These are phyloP conservation scores for Harpagifer antarcticus DNA, from an alignment of 2,797 vertebrate genomes.

Conservation along the genomic window DNA sequence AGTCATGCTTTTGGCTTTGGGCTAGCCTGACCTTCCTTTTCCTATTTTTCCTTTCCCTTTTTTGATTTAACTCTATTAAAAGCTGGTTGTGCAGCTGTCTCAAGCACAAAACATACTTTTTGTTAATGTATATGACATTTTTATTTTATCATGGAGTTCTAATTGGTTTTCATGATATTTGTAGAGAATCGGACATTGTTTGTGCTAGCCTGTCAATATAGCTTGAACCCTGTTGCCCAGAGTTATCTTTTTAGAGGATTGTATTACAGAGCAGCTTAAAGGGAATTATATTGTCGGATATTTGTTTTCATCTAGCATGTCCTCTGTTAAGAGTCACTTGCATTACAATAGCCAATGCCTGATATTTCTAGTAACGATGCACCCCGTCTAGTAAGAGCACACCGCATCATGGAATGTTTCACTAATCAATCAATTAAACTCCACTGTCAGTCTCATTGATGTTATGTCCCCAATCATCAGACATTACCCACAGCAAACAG, in stretches of 20 bases:
- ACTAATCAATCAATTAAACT: slow-evolving; percentile 68
- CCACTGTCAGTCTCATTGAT: slow-evolving; percentile 59
- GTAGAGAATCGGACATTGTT: slow-evolving; percentile 38
- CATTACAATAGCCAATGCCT: slow-evolving; percentile 1
- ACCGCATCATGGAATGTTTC: slow-evolving; percentile 75
- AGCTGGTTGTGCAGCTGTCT: slow-evolving; percentile 59
- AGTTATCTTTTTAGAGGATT: slow-evolving; percentile 6
- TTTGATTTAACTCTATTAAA: slow-evolving; percentile 64
- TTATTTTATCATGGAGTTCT: slow-evolving; percentile 16
- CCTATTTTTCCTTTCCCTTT: slow-evolving; percentile 12
- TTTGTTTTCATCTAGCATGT: slow-evolving; percentile 12
- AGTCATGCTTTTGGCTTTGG: slow-evolving; percentile 80
- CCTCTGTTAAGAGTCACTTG: slow-evolving; percentile 2
- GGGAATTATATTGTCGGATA: slow-evolving; percentile 1
- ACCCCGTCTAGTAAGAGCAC: slow-evolving; percentile 36
- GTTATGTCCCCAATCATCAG: slow-evolving; percentile 54
- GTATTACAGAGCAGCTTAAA: background rate
- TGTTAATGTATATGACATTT: slow-evolving; percentile 42
- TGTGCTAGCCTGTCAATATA: slow-evolving; percentile 41
- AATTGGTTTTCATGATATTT: slow-evolving; percentile 38
- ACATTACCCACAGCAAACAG: slow-evolving; percentile 37
- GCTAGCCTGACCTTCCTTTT: slow-evolving; percentile 58
- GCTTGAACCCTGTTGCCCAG: slow-evolving; percentile 2
- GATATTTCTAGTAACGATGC: slow-evolving; percentile 26
- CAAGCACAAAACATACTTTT: slow-evolving; percentile 57